Conservation (phyloP, 2,797 vertebrate genomes). For the Remorina albescens region DNA sequence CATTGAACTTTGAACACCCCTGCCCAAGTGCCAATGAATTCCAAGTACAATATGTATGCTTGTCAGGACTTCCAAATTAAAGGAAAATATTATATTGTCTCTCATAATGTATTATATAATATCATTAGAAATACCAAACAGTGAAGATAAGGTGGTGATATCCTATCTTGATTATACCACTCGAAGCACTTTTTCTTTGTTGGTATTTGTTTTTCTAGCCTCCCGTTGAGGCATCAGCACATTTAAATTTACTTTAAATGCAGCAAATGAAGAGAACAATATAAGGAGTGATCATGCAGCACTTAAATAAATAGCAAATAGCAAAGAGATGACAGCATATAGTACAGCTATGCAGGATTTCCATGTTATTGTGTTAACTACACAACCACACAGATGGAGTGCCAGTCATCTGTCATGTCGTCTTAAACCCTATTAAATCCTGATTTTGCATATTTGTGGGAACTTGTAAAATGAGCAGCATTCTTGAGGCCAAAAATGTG, state of each 20-base stretch:
- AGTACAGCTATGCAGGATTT: constrained; percentile 23
- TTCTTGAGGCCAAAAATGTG: constrained; percentile 40
- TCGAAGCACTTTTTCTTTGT: not conserved
- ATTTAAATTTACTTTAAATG: not conserved
- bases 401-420: constrained; percentile 39
- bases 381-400: constrained; percentile 15
- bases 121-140: constrained; percentile 21
- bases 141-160: constrained; percentile 8
- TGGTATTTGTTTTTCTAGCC: not conserved
- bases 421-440: constrained; percentile 40
- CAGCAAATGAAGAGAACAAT: not conserved
- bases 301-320: too few species aligned
- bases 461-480: constrained; percentile 50
- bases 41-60: constrained; percentile 17
- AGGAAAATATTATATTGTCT: constrained; percentile 11
- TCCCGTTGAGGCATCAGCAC: not conserved
- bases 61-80: constrained; percentile 22
- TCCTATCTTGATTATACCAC: constrained; percentile 4
- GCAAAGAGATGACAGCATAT: too few species aligned
- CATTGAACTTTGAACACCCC: constrained; percentile 23
- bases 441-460: constrained; percentile 62
- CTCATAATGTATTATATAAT: constrained; percentile 1
- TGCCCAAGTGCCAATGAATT: constrained; percentile 17
- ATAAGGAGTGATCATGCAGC: not conserved
- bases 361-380: constrained; percentile 27